A percentile compares a stretch with the other conserved stretches of the same genome.
Evolutionary conservation across 2,113 vertebrate genomes (phyloP).

Genomic region (Hydrolagus affinis): DNA sequence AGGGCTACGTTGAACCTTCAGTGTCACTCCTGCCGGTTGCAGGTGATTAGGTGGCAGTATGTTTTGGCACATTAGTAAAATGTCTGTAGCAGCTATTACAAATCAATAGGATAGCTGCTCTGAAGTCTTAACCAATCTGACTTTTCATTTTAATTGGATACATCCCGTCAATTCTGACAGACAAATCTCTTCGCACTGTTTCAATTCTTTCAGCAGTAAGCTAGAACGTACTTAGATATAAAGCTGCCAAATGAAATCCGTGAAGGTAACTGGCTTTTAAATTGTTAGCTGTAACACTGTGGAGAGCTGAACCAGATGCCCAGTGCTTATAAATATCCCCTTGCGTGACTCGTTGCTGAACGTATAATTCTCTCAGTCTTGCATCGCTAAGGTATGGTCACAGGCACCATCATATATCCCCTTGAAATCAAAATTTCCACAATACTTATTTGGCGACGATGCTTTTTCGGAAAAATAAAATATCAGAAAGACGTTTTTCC

Average conservation of each 20-base stretch:
- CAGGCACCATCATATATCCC: neutral
- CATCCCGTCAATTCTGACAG: slow-evolving; percentile 6
- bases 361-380: neutral
- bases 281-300: neutral
- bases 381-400: slow-evolving; percentile 1
- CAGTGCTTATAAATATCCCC: neutral
- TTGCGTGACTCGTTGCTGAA: neutral
- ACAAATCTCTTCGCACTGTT: neutral
- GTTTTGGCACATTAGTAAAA: slow-evolving; percentile 13
- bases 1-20: neutral
- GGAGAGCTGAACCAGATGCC: neutral
- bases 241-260: slow-evolving; percentile 9
- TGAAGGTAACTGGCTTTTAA: neutral
- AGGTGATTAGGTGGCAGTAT: neutral
- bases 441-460: neutral
- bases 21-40: neutral
- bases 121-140: slow-evolving; percentile 22
- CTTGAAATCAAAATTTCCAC: neutral
- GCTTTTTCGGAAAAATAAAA: neutral
- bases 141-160: slow-evolving; percentile 25
- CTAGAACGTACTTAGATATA: neutral
- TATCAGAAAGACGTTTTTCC: neutral
- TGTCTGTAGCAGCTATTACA: slow-evolving; percentile 13
- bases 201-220: neutral
- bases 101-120: slow-evolving; percentile 15